A percentile compares a stretch with the other conserved stretches of the same genome.
These are phyloP conservation scores for Nebria ingens DNA, from an alignment of 1,140 invertebrate species.

Conservation along the genomic window DNA sequence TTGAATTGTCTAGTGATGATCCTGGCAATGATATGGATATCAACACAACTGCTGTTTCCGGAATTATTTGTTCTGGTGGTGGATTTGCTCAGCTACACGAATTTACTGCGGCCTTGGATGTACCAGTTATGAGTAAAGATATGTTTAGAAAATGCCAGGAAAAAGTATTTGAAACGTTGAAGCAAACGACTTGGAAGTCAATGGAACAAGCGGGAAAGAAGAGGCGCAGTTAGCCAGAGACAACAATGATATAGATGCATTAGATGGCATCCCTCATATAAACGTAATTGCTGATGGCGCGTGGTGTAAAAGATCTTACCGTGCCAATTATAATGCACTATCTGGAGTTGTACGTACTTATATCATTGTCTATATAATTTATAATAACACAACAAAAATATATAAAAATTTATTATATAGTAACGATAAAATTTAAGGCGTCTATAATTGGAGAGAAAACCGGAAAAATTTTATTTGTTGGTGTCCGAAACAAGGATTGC, in stretches of 20 bases:
- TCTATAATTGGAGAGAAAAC: conserved; percentile 31
- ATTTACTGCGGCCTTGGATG: conserved; percentile 22
- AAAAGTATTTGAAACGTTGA: conserved; percentile 14
- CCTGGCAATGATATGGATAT: conserved; percentile 12
- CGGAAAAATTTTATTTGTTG: conserved; percentile 32
- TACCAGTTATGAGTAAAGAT: conserved; percentile 21
- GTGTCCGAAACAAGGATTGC: conserved; percentile 34
- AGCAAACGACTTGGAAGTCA: conserved; percentile 17
- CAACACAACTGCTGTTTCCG: conserved; percentile 20
- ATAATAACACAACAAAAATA: background rate
- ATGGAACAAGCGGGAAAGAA: conserved; percentile 28
- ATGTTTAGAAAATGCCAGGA: conserved; percentile 19
- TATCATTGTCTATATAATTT: background rate
- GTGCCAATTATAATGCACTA: conserved; percentile 18
- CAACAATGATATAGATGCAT: conserved; percentile 19
- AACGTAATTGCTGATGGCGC: conserved; percentile 27
- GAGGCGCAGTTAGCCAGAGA: conserved; percentile 25
- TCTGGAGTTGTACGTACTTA: conserved; percentile 16
- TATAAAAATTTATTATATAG: background rate
- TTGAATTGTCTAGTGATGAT: background rate
- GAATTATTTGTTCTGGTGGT: conserved; percentile 21
- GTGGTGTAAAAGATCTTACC: conserved; percentile 29
- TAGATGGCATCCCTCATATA: conserved; percentile 25
- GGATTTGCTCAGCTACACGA: conserved; percentile 26
- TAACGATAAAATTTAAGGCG: conserved; percentile 10